Evolutionary conservation across 1,140 invertebrate species (phyloP).

Genomic region (Eubasilissa regina): DNA sequence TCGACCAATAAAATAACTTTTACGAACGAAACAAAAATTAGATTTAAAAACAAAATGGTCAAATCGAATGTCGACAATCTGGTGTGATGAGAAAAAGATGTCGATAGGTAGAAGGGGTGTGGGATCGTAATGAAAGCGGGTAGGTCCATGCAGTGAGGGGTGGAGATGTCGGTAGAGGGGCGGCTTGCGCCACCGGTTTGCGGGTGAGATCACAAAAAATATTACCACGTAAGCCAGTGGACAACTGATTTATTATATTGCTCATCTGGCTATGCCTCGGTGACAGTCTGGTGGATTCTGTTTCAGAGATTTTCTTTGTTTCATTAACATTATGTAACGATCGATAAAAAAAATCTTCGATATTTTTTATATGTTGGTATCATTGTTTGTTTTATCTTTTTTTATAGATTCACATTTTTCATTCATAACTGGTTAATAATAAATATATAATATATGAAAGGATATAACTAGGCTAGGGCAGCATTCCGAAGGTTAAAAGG

Average conservation of each 20-base stretch:
- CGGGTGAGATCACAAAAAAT: background rate
- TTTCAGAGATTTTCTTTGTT: slow-evolving; percentile 12
- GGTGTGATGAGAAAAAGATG: slow-evolving; percentile 11
- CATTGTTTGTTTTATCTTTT: too few relatives aligned
- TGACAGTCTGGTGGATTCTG: background rate
- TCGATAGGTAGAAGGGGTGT: background rate
- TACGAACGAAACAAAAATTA: too few relatives aligned
- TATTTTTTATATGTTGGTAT: too few relatives aligned
- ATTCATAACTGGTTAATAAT: too few relatives aligned
- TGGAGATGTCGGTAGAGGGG: background rate
- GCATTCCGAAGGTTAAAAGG: too few relatives aligned
- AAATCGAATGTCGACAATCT: slow-evolving; percentile 5
- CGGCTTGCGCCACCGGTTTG: background rate
- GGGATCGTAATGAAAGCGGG: background rate
- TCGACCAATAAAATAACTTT: too few relatives aligned
- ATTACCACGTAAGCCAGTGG: slow-evolving; percentile 15
- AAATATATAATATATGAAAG: too few relatives aligned
- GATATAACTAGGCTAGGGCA: too few relatives aligned
- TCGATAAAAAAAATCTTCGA: background rate
- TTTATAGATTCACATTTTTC: too few relatives aligned
- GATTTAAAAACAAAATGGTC: background rate
- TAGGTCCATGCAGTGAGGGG: background rate
- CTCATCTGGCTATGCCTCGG: slow-evolving; percentile 13
- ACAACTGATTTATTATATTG: slow-evolving; percentile 25
- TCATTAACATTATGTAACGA: background rate